Evolutionary conservation across 2,888 invertebrate species (phyloP), one percentile per base, ranked within the genome.

Genomic region (Parasteatoda lunata): DNA sequence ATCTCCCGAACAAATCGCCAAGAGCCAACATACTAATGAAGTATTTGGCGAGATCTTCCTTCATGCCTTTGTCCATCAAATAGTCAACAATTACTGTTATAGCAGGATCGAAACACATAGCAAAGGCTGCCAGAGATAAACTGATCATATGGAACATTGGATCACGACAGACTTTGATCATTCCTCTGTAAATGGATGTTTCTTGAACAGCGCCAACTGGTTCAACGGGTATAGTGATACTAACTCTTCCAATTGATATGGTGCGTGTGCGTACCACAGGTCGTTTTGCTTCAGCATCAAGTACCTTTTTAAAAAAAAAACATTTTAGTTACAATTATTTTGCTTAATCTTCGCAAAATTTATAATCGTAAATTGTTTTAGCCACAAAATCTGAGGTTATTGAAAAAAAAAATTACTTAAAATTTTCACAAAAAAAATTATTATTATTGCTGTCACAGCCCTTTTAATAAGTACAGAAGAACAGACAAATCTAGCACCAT

Each of bases 121-220:
- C 81, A 15, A 81, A 77, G 0, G 81, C 77, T 8, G 77, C 81
- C 15, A 86, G 47, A 5, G 86, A 86, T 30, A 86, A 4, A 48
- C 81, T 86, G 9, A 86, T 86, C 54, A 86, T 49, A 45, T 77
- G 71, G 77, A 86, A 86, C 68, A 86, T 77, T 5, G 86, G 86
- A 13, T 86, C 45, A 7, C 30, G 8, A 52, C 48, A 0, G 4
- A 75, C 47, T 11, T 30, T 82, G 5, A 59, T 59, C 9, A 82
- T 49, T 13, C 68, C 75, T 45, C 70, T 82, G 15, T 11, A 11
- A 69, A 82, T 9, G 5, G 81, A 82, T 0, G 75, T 69, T 59
- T 82, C 81, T 75, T 75, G 75, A 5, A 6, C 11, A 52, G 11
- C 47, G 8, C 30, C 48, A 51, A 13, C n/a, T 49, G 45, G 7